These are phyloP conservation scores for Fistularia commersonii DNA, from an alignment of 2,797 vertebrate species.

Conservation along the genomic window DNA sequence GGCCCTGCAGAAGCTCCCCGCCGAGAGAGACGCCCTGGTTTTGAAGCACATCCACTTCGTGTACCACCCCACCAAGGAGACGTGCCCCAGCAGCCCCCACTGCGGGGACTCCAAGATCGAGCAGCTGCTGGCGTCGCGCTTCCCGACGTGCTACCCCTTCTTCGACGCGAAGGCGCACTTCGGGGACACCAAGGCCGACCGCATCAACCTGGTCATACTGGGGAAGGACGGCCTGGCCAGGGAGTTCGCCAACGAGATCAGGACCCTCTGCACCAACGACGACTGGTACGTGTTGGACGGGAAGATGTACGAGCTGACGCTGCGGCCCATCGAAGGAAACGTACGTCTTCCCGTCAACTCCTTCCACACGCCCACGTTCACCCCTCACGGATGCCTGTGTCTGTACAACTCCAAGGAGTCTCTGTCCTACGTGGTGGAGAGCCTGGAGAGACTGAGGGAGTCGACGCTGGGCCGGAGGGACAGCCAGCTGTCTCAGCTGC, in stretches of 20 bases:
- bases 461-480: constrained; percentile 84
- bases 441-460: constrained; percentile 90
- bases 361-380: constrained; percentile 93
- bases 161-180: constrained; percentile 77
- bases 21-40: constrained; percentile 92
- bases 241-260: constrained; percentile 95
- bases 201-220: constrained; percentile 93
- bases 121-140: constrained; percentile 82
- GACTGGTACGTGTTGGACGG: constrained; percentile 93
- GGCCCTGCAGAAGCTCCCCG: constrained; percentile 91
- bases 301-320: constrained; percentile 91
- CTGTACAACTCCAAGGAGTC: constrained; percentile 98
- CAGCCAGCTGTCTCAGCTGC: constrained; percentile 79
- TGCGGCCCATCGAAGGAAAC: constrained; percentile 94
- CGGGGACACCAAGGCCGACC: constrained; percentile 83
- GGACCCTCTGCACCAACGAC: constrained; percentile 93
- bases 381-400: constrained; percentile 94
- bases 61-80: constrained; percentile 96
- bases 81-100: constrained; percentile 87
- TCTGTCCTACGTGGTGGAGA: constrained; percentile 90
- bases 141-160: constrained; percentile 82
- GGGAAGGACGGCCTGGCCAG: constrained; percentile 93
- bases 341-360: constrained; percentile 95
- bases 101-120: constrained; percentile 91
- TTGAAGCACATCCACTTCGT: constrained; percentile 98